Percentiles rank a stretch among this genome's conserved stretches.
Evolutionary conservation across 2,888 invertebrate species (phyloP).

Genomic region (Thumatha senex): DNA sequence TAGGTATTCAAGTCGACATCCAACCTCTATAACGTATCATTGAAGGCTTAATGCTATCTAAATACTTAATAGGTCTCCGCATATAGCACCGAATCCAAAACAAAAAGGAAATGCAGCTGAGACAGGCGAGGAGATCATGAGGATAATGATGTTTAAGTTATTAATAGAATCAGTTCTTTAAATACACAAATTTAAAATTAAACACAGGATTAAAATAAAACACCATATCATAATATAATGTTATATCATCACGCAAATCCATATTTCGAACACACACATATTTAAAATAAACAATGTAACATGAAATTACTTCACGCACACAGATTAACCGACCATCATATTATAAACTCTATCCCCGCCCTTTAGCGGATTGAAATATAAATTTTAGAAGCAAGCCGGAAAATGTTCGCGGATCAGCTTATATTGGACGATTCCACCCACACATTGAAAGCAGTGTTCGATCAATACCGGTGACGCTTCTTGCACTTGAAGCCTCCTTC

Average conservation of each 20-base stretch:
- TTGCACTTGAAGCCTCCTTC: slow-evolving; percentile 34
- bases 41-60: too few relatives aligned
- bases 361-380: slow-evolving; percentile 12
- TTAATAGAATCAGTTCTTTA: too few relatives aligned
- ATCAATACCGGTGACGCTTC: slow-evolving; percentile 39
- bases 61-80: too few relatives aligned
- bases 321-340: slow-evolving; percentile 13
- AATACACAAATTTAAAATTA: background rate
- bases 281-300: too few relatives aligned
- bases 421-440: slow-evolving; percentile 26
- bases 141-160: too few relatives aligned
- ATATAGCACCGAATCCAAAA: too few relatives aligned
- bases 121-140: too few relatives aligned
- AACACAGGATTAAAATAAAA: background rate
- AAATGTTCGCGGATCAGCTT: slow-evolving; percentile 17
- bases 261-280: slow-evolving; percentile 2
- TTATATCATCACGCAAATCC: slow-evolving; percentile 3
- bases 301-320: slow-evolving; percentile 7
- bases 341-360: slow-evolving; percentile 5
- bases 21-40: too few relatives aligned
- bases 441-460: slow-evolving; percentile 28
- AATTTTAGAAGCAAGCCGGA: slow-evolving; percentile 13
- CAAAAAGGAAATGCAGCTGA: too few relatives aligned
- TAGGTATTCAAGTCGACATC: too few relatives aligned
- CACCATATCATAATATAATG: slow-evolving; percentile 5